Percentiles rank a stretch among this genome's conserved stretches.
phyloP scores from a whole-genome alignment of 1,140 invertebrate species.

The Myzus persicae region DNA sequence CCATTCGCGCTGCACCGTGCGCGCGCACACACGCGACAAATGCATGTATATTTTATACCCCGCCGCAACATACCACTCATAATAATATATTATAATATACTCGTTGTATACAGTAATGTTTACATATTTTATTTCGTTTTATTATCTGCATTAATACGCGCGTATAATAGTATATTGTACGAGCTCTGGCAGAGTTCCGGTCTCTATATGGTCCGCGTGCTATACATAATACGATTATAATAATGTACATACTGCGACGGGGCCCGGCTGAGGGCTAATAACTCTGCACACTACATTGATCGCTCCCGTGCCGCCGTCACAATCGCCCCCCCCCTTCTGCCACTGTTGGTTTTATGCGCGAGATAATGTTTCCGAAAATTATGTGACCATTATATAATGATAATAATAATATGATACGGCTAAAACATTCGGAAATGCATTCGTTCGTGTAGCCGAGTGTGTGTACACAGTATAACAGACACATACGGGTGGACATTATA shows the following conservation, averaged over 20 bases:
- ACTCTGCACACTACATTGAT: slow-evolving; percentile 45
- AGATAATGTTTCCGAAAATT: slow-evolving; percentile 48
- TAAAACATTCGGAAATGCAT: slow-evolving; percentile 20
- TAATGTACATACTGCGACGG: background rate
- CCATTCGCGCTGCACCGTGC: background rate
- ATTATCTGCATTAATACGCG: background rate
- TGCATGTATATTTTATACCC: background rate
- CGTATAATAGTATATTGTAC: background rate
- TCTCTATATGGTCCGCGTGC: background rate
- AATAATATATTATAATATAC: background rate
- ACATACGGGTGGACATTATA: slow-evolving; percentile 4
- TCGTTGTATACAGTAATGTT: background rate
- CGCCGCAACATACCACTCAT: background rate
- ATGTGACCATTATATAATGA: slow-evolving; percentile 49
- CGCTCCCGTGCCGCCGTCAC: background rate
- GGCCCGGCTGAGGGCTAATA: background rate
- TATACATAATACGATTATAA: background rate
- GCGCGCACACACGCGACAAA: background rate
- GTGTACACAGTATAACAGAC: background rate
- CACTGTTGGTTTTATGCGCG: background rate
- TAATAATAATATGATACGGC: background rate
- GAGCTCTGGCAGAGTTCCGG: slow-evolving; percentile 38
- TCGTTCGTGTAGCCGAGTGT: background rate
- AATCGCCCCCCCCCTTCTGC: background rate
- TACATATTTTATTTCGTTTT: slow-evolving; percentile 28